phyloP scores from a whole-genome alignment of 2,113 vertebrate genomes.

The Stictonetta naevosa region DNA sequence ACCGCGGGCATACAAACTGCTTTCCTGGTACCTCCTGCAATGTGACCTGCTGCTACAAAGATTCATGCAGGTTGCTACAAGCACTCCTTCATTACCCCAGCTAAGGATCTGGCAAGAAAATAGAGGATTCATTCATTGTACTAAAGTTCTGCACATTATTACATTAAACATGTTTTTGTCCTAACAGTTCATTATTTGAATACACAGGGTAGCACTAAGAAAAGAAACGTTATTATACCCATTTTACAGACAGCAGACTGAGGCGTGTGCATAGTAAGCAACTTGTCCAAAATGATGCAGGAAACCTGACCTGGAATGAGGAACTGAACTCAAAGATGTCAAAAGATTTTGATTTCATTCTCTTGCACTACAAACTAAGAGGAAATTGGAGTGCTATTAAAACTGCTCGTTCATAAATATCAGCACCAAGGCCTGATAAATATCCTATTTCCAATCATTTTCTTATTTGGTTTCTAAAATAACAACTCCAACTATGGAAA shows the following conservation, averaged over 20 bases:
- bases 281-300: neutral
- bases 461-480: neutral
- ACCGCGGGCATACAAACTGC: neutral
- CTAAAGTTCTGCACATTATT: neutral
- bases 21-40: neutral
- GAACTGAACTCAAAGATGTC: neutral
- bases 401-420: neutral
- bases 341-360: neutral
- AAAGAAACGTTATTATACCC: neutral
- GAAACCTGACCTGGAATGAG: neutral
- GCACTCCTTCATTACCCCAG: neutral
- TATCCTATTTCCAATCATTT: neutral
- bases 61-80: slow-evolving; percentile 18
- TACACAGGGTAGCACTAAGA: neutral
- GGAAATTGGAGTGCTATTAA: neutral
- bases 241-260: neutral
- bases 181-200: neutral
- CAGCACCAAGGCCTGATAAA: neutral
- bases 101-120: slow-evolving; percentile 20
- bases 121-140: neutral
- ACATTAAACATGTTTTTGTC: neutral
- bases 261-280: neutral
- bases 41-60: neutral
- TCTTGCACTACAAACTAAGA: neutral
- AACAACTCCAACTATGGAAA: neutral